phyloP scores from a whole-genome alignment of 2,797 vertebrate genomes.

The Sebastes itinus region DNA sequence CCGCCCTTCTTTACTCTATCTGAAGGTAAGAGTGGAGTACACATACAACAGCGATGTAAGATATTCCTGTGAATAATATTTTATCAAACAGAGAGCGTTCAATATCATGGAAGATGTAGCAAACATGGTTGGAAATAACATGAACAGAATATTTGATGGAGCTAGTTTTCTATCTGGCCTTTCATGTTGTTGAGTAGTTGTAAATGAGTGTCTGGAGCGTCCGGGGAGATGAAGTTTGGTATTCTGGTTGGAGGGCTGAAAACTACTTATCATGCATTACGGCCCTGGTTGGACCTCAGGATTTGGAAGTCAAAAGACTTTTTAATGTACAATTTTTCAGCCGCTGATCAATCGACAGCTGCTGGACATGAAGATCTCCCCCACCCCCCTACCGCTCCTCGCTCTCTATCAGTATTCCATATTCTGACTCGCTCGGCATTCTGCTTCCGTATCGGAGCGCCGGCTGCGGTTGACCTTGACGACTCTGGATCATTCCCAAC shows the following conservation, averaged over 20 bases:
- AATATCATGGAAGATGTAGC: constrained; percentile 72
- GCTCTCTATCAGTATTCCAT: constrained; percentile 61
- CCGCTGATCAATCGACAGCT: constrained; percentile 82
- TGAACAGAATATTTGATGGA: constrained; percentile 78
- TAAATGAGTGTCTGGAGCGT: constrained; percentile 79
- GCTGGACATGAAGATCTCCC: constrained; percentile 75
- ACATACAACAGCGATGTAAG: constrained; percentile 45
- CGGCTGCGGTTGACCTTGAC: constrained; percentile 81
- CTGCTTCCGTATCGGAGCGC: constrained; percentile 66
- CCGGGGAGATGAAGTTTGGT: constrained; percentile 77
- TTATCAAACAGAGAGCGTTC: constrained; percentile 65
- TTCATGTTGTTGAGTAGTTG: constrained; percentile 83
- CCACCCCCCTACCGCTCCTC: not conserved
- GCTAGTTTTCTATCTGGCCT: constrained; percentile 78
- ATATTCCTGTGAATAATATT: constrained; percentile 73
- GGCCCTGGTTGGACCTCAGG: constrained; percentile 77
- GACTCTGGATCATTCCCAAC: constrained; percentile 78
- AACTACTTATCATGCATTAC: constrained; percentile 85
- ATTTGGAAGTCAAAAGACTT: constrained; percentile 85
- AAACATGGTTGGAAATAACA: constrained; percentile 76
- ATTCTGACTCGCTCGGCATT: constrained; percentile 70
- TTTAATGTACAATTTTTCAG: constrained; percentile 83
- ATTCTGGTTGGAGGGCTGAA: constrained; percentile 80
- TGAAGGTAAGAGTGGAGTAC: constrained; percentile 45
- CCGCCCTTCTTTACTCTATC: constrained; percentile 51